Percentiles rank a stretch among this genome's conserved stretches.
phyloP scores from a whole-genome alignment of 2,888 invertebrate species.

The Spicauda simplicius region DNA sequence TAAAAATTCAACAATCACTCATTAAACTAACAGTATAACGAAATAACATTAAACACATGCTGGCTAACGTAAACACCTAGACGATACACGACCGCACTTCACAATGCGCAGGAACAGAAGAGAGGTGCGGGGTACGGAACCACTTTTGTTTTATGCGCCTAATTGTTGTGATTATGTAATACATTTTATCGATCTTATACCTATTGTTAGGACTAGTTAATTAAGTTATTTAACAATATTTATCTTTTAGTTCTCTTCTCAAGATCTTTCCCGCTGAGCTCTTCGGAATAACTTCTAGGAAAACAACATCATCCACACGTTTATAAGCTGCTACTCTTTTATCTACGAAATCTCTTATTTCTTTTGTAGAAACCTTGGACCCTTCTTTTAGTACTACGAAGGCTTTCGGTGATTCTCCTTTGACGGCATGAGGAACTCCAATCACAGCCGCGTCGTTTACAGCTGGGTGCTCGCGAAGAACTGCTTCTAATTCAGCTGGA shows the following conservation, averaged over 20 bases:
- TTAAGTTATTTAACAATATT: slow-evolving; percentile 52
- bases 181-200: no score
- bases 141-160: no score
- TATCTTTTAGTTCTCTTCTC: slow-evolving; percentile 84
- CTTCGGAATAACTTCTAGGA: slow-evolving; percentile 89
- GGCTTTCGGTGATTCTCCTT: slow-evolving; percentile 92
- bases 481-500: slow-evolving; percentile 94
- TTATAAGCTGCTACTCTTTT: slow-evolving; percentile 91
- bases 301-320: slow-evolving; percentile 87
- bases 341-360: slow-evolving; percentile 87
- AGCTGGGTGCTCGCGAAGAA: slow-evolving; percentile 89
- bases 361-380: slow-evolving; percentile 66
- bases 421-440: slow-evolving; percentile 88
- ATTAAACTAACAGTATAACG: no score
- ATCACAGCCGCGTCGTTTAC: slow-evolving; percentile 94
- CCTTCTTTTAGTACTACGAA: slow-evolving; percentile 85
- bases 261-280: slow-evolving; percentile 92
- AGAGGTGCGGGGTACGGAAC: no score
- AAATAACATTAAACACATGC: no score
- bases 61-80: no score
- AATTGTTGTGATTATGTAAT: no score
- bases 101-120: no score
- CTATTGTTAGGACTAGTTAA: no score
- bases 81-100: no score
- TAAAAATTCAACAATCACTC: no score